phyloP scores from a whole-genome alignment of 2,797 vertebrate genomes.

The Acanthopagrus latus region DNA sequence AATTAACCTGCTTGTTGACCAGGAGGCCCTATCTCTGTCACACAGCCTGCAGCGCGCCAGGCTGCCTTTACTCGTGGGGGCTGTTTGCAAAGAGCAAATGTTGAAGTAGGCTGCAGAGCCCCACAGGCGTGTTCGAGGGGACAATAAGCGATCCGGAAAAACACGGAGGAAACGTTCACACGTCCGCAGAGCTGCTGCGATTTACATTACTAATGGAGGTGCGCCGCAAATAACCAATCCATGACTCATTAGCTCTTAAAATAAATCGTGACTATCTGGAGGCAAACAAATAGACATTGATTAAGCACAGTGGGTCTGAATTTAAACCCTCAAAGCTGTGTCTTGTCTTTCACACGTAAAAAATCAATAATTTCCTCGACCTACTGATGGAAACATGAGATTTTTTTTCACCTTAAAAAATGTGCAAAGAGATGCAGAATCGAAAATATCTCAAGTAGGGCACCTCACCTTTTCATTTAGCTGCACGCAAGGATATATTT shows the following conservation, averaged over 20 bases:
- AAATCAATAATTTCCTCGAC: neutral
- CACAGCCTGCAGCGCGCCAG: constrained; percentile 58
- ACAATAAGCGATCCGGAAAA: constrained; percentile 32
- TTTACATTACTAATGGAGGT: neutral
- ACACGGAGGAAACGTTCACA: constrained; percentile 8
- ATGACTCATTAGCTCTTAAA: constrained; percentile 24
- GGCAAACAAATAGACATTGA: constrained; percentile 31
- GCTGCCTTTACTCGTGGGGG: constrained; percentile 44
- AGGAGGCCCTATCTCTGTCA: constrained; percentile 62
- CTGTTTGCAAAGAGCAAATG: constrained; percentile 57
- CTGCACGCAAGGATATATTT: too few species aligned
- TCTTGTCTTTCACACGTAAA: neutral
- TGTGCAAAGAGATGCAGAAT: neutral
- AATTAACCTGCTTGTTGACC: constrained; percentile 83
- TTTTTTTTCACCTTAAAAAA: neutral
- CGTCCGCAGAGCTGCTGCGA: neutral
- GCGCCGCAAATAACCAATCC: constrained; percentile 10
- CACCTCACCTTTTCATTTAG: too few species aligned
- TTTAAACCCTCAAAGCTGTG: neutral
- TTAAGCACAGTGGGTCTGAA: constrained; percentile 4
- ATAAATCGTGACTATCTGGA: neutral
- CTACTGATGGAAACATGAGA: neutral
- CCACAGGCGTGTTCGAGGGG: constrained; percentile 10
- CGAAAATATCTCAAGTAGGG: neutral
- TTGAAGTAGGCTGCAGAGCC: constrained; percentile 36